These are phyloP conservation scores for Colaptes auratus DNA, from an alignment of 2,113 vertebrate genomes.

Conservation along the genomic window DNA sequence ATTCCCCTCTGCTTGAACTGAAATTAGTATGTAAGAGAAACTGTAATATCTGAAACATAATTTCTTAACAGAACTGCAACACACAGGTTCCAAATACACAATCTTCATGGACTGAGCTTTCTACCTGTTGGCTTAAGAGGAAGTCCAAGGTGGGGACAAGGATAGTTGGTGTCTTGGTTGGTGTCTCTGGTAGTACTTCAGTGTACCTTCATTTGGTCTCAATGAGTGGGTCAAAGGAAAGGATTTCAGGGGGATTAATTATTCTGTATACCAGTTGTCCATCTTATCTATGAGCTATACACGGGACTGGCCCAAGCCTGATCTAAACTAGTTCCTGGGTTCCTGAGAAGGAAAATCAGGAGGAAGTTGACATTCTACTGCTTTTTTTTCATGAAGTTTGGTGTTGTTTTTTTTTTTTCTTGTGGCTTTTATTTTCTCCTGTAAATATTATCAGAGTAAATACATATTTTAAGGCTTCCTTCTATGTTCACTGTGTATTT, in stretches of 20 bases:
- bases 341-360: background rate
- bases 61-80: too few relatives aligned
- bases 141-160: background rate
- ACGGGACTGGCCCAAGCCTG: background rate
- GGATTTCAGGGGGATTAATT: background rate
- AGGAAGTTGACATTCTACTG: background rate
- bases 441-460: slow-evolving; percentile 12
- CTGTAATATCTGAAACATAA: background rate
- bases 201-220: background rate
- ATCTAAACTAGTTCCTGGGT: background rate
- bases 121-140: background rate
- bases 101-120: background rate
- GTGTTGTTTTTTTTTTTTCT: background rate
- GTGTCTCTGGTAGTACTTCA: background rate
- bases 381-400: background rate
- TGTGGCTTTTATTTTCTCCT: background rate
- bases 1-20: background rate
- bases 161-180: background rate
- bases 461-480: slow-evolving; percentile 10
- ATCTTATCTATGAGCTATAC: background rate
- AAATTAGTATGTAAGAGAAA: background rate
- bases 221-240: background rate
- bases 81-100: background rate
- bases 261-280: background rate
- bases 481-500: background rate